Percentiles rank a stretch among this genome's conserved stretches.
Evolutionary conservation across 2,888 invertebrate genomes (phyloP).

Genomic region (Branchipolynoe longqiensis): DNA sequence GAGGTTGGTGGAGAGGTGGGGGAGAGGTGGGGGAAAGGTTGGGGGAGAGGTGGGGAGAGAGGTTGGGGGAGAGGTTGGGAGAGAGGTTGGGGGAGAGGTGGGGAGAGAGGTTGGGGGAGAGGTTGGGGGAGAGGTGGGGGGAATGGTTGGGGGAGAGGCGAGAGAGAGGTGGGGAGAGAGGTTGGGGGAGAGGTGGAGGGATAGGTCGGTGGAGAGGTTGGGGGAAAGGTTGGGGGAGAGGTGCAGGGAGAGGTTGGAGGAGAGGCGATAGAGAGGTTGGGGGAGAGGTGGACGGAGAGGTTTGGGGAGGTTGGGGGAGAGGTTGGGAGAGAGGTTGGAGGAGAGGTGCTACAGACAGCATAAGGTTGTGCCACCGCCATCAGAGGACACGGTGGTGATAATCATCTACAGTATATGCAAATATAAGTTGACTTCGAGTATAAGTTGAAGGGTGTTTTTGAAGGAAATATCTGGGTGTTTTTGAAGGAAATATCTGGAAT

Average conservation of each 20-base stretch:
- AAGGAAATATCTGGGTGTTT: too few relatives aligned
- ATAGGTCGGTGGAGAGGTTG: background rate
- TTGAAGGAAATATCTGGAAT: too few relatives aligned
- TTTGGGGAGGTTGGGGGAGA: background rate
- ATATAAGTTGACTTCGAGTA: too few relatives aligned
- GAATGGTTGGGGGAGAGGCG: background rate
- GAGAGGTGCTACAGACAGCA: too few relatives aligned
- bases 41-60: background rate
- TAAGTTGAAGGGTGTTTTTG: too few relatives aligned
- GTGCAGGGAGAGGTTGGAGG: background rate
- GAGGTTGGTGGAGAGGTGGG: background rate
- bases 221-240: background rate
- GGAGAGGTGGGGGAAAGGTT: too few relatives aligned
- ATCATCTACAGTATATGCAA: background rate
- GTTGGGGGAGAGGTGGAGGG: background rate
- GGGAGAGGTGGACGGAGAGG: background rate
- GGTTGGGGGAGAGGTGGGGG: background rate
- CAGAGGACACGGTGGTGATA: background rate
- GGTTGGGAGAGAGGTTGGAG: background rate
- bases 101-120: background rate
- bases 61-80: background rate
- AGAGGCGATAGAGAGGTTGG: background rate
- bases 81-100: slow-evolving; percentile 1
- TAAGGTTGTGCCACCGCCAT: background rate
- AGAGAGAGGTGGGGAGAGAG: background rate